These are phyloP conservation scores for Hypomecis punctinalis DNA, from an alignment of 2,888 invertebrate genomes.

Conservation along the genomic window DNA sequence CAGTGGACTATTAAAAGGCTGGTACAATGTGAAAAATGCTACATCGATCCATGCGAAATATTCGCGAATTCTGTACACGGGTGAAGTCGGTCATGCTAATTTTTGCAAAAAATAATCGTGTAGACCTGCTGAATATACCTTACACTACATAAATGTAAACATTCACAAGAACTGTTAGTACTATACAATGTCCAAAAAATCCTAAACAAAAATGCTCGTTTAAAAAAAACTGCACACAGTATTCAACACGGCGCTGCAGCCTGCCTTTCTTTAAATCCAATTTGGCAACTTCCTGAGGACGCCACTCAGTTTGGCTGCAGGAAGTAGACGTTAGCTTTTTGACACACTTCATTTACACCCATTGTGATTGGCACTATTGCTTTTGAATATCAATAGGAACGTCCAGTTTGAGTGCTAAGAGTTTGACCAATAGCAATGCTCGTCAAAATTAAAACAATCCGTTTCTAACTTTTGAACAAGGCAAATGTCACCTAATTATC, in stretches of 20 bases:
- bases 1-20: too few species aligned
- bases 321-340: slow-evolving; percentile 40
- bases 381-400: slow-evolving; percentile 26
- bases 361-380: slow-evolving; percentile 28
- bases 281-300: slow-evolving; percentile 44
- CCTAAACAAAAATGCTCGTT: background rate
- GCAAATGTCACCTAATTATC: background rate
- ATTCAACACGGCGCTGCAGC: slow-evolving; percentile 22
- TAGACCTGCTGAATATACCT: too few species aligned
- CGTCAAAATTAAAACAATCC: slow-evolving; percentile 5
- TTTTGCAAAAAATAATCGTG: too few species aligned
- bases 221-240: slow-evolving; percentile 5
- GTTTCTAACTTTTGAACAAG: background rate
- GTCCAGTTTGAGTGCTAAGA: slow-evolving; percentile 12
- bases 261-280: slow-evolving; percentile 28
- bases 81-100: too few species aligned
- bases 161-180: too few species aligned
- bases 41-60: too few species aligned
- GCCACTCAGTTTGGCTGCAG: slow-evolving; percentile 36
- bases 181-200: too few species aligned
- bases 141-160: too few species aligned
- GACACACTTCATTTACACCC: slow-evolving; percentile 36
- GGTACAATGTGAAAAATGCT: too few species aligned
- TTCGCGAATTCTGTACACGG: too few species aligned
- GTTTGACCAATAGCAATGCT: slow-evolving; percentile 8